Evolutionary conservation across 2,113 vertebrate species (phyloP).

Genomic region (Apistogramma diplotaenia): DNA sequence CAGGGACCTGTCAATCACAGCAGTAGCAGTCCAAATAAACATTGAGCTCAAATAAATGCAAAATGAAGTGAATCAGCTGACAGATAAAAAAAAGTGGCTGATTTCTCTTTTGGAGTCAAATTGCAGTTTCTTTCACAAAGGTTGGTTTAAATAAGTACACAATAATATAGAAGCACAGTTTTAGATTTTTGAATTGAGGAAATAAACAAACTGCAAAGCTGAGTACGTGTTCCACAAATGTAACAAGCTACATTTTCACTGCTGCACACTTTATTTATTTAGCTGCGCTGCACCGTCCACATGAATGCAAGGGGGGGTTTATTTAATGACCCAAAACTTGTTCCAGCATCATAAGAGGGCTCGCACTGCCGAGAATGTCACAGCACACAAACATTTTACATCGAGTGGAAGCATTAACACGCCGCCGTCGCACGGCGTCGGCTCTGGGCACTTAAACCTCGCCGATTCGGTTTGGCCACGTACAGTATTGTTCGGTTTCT

Average conservation of each 20-base stretch:
- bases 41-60: not conserved
- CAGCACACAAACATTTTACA: not conserved
- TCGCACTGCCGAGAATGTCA: not conserved
- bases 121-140: fast-evolving
- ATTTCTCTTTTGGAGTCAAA: not conserved
- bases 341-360: not conserved
- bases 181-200: too few relatives aligned
- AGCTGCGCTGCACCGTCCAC: not conserved
- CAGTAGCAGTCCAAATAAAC: not conserved
- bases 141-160: not conserved
- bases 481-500: not conserved
- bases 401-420: not conserved
- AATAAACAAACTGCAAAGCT: not conserved
- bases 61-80: fast-evolving
- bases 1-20: not conserved
- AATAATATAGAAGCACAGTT: too few relatives aligned
- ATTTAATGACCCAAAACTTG: not conserved
- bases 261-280: not conserved
- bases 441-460: not conserved
- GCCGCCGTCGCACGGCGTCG: not conserved
- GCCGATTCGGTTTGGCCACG: not conserved
- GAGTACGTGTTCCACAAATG: not conserved
- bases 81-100: not conserved
- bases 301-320: not conserved
- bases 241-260: not conserved